Conservation (phyloP, 2,888 invertebrate species). For the Dasypolia templi region DNA sequence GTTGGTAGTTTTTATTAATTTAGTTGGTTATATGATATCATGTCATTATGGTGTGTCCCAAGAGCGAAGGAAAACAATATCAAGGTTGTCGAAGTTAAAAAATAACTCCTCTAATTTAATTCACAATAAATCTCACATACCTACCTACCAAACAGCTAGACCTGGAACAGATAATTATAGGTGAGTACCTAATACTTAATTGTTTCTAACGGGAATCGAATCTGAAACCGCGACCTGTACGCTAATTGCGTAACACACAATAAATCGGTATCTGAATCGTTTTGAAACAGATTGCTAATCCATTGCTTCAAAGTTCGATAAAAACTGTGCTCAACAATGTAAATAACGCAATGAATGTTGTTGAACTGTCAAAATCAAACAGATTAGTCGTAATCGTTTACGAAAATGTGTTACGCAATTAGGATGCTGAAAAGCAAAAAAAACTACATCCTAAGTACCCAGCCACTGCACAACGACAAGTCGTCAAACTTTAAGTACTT, state of each 20-base stretch:
- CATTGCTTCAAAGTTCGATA: too few species aligned
- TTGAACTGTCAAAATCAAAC: too few species aligned
- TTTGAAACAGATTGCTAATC: too few species aligned
- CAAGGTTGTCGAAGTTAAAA: background rate
- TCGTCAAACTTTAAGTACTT: background rate
- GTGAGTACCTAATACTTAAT: background rate
- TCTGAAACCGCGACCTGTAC: too few species aligned
- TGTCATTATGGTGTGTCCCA: background rate
- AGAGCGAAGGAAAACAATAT: background rate
- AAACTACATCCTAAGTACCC: background rate
- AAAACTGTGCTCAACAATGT: too few species aligned
- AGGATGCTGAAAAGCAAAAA: background rate
- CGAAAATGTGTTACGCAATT: too few species aligned
- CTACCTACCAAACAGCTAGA: background rate
- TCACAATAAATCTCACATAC: background rate
- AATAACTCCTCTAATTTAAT: background rate
- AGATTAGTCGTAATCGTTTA: too few species aligned
- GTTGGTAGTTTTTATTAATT: background rate
- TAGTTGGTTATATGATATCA: background rate
- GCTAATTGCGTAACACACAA: too few species aligned
- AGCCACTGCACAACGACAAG: background rate
- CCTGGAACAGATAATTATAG: background rate
- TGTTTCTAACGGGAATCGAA: background rate
- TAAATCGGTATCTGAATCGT: too few species aligned
- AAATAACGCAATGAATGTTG: too few species aligned